Conservation (phyloP, 2,113 vertebrate species). For the Empidonax traillii region DNA sequence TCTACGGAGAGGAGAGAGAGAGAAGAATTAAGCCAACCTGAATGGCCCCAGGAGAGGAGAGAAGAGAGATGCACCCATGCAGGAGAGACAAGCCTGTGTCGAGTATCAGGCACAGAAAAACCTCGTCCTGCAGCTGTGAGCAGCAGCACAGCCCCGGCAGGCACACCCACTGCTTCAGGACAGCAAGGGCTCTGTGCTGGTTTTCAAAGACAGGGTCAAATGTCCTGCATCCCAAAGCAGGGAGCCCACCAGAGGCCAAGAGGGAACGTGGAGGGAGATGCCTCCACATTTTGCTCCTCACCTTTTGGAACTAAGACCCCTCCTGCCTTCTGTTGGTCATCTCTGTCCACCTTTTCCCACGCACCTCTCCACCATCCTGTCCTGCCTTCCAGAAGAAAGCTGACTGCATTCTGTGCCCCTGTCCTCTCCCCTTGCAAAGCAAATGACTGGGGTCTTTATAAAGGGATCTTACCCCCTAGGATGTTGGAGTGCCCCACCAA, state of each 20-base stretch:
- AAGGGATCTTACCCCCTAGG: not conserved
- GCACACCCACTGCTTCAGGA: not conserved
- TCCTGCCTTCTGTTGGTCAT: not conserved
- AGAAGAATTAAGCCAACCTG: not conserved
- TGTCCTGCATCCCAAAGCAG: not conserved
- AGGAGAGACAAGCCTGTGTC: not conserved
- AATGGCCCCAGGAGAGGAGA: not conserved
- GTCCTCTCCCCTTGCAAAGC: not conserved
- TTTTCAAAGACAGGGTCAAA: not conserved
- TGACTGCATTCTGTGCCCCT: not conserved
- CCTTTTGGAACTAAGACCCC: not conserved
- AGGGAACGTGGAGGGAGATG: not conserved
- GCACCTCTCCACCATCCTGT: too few species aligned
- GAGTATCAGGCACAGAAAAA: not conserved
- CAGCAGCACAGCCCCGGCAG: not conserved
- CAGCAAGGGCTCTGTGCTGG: not conserved
- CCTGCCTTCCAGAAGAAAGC: not conserved
- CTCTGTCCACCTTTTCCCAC: not conserved
- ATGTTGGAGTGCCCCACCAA: not conserved
- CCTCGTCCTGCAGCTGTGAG: not conserved
- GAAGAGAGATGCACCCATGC: not conserved
- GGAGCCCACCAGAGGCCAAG: not conserved
- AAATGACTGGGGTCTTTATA: not conserved
- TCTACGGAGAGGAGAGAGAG: constrained; percentile 17
- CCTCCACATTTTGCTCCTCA: not conserved